A percentile compares a stretch with the other conserved stretches of the same genome.
These are phyloP conservation scores for Xanthostigma xanthostigma DNA, from an alignment of 2,888 invertebrate species.

Conservation along the genomic window DNA sequence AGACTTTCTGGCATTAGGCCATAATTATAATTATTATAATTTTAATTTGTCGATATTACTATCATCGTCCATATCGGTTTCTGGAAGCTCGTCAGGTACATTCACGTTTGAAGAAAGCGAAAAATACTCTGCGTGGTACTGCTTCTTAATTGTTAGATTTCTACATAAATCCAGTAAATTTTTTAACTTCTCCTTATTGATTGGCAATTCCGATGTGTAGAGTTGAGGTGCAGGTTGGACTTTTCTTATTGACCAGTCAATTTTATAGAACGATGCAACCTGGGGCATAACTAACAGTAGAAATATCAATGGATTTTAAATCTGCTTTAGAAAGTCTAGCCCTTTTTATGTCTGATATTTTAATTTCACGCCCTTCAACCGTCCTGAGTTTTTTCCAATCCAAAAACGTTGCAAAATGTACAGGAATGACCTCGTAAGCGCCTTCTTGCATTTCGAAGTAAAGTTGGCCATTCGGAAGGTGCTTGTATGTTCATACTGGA, in stretches of 20 bases:
- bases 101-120: conserved; percentile 1
- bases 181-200: conserved; percentile 2
- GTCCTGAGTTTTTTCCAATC: conserved; percentile 5
- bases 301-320: conserved; percentile 4
- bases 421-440: conserved; percentile 9
- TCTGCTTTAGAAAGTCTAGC: conserved; percentile 1
- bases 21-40: not conserved
- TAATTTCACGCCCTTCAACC: not conserved
- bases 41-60: not conserved
- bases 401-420: conserved; percentile 10
- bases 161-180: conserved; percentile 2
- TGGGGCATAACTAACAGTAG: not conserved
- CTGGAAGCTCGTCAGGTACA: conserved; percentile 5
- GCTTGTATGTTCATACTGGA: conserved; percentile 14
- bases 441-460: conserved; percentile 12
- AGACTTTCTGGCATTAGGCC: too few species aligned
- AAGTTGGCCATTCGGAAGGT: conserved; percentile 16
- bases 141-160: conserved; percentile 3
- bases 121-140: conserved; percentile 6
- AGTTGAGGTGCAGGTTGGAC: too few species aligned
- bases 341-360: conserved; percentile 4
- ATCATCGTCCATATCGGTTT: conserved; percentile 4
- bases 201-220: not conserved
- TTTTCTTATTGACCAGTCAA: too few species aligned
- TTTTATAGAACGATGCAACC: too few species aligned